Base-by-base conservation (phyloP, 2,888 invertebrate genomes). In the Phytoseiulus persimilis region DNA sequence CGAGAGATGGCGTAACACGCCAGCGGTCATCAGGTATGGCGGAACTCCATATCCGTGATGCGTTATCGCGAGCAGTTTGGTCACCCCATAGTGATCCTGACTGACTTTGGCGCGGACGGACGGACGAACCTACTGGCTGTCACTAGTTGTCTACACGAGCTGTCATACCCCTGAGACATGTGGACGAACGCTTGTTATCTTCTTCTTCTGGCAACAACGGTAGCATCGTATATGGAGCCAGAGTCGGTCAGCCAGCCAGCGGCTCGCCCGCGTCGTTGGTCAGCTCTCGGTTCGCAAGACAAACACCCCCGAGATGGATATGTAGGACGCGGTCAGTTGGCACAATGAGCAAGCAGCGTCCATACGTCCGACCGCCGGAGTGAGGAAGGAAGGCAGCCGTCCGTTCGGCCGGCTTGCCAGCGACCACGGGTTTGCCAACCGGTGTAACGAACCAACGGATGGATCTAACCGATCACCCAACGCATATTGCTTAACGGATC, bases 401-500 rank as follows among this genome's bases (percentile, higher is more conserved):
- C 65, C 28, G 23, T 2, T 23, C 28, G 18, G 65, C 65, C 5
- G 65, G 11, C n/a, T n/a, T n/a, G n/a, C n/a, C n/a, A n/a, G n/a
- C 65, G 18, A 65, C 65, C 5, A 65, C 11, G 65, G 65, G 65
- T 65, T 65, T 18, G 28, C 65, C 65, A 65, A 65, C 5, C 65
- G 65, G 14, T 65, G 65, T 65, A 65, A 65, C 65, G 65, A 65
- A 6, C 32, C 32, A 28, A 87, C 32, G 33, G 32, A 33, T 45
- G 33, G 87, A 39, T 87, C 39, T 87, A 87, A 87, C 39, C 45
- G 87, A 87, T 87, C 87, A 33, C 87, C 87, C 33, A 87, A n/a
- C 87, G 33, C 87, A 87, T 87, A 87, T 31, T 87, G 87, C 87
- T 87, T 87, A 87, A 87, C 87, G 87, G 33, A 87, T 87, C 87